Conservation (phyloP, 2,113 vertebrate species). For the Hippocampus comes region DNA sequence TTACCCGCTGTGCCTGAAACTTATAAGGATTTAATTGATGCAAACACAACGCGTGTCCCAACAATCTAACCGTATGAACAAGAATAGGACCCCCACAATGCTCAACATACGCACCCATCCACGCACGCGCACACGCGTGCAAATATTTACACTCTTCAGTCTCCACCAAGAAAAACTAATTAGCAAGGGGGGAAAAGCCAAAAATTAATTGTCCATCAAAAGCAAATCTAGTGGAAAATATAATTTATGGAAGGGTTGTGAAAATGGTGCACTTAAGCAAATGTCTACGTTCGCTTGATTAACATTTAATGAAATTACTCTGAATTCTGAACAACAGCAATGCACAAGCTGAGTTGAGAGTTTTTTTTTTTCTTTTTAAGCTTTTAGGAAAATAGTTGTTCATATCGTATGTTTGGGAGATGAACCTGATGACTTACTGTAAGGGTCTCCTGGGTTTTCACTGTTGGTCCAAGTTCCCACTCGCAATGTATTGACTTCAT, state of each 20-base stretch:
- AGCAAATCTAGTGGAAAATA: constrained; percentile 97
- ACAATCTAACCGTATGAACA: not conserved
- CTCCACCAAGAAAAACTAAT: constrained; percentile 79
- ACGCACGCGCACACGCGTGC: constrained; percentile 6
- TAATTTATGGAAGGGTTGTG: constrained; percentile 91
- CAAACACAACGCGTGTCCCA: not conserved
- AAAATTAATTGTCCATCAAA: constrained; percentile 97
- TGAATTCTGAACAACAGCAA: constrained; percentile 67
- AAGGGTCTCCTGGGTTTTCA: no score
- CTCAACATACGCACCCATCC: constrained; percentile 5
- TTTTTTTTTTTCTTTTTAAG: constrained; percentile 12
- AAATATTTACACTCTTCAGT: constrained; percentile 53
- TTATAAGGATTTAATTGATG: not conserved
- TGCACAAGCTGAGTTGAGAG: constrained; percentile 43
- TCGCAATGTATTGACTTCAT: no score
- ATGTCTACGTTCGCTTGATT: constrained; percentile 85
- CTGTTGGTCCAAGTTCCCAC: no score
- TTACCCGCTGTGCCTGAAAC: not conserved
- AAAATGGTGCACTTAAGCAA: constrained; percentile 84
- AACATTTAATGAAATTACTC: constrained; percentile 90
- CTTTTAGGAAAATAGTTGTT: constrained; percentile 25
- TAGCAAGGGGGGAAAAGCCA: constrained; percentile 81
- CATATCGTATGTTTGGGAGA: constrained; percentile 2
- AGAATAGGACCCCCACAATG: not conserved
- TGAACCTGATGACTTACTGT: no score